Base-by-base conservation (phyloP, 2,113 vertebrate species). In the Picathartes gymnocephalus region DNA sequence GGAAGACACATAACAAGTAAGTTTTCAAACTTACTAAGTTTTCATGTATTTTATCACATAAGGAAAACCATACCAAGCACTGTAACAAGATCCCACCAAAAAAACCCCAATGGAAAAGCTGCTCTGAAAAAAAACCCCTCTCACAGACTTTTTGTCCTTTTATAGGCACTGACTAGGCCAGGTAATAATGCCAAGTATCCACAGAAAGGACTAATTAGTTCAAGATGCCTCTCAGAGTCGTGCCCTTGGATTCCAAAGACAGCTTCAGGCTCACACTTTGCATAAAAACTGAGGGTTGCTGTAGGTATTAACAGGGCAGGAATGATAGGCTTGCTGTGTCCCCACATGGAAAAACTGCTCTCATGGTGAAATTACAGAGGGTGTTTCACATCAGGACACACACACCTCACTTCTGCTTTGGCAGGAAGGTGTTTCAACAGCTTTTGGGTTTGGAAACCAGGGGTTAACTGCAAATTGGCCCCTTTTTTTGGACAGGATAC, bases 311-410 rank as follows among this genome's bases (percentile, higher is more conserved):
- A 61, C 9, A 74, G 65, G 69, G 23, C 56, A 88, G 80, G 72
- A 95, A 94, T 96, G 72, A 90, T 37, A 60, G 88, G 88, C 28
- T 93, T 51, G 64, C 27, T 69, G 35, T 56, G 30, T 47, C 74
- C 68, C 84, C 60, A 62, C n/a, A 21, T 11, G 88, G 88, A 60
- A 94, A 79, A 95, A 72, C 48, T 88, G 80, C 61, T 83, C 86
- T 86, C 28, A 54, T 53, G 69, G 72, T 90, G 72, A 94, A 96
- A 94, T 94, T 65, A 79, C 47, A 85, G 77, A 86, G 90, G 40
- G 50, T 4, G 30, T 82, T 76, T 33, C 61, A 81, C 64, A 31
- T 6, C 77, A 70, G 79, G 47, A 48, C 47, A 66, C 85, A 80
- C 68, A 56, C 64, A 4, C 39, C 47, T 76, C 27, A 0, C n/a